These are phyloP conservation scores for Leptocoma aspasia DNA, from an alignment of 2,113 vertebrate genomes.

Conservation along the genomic window DNA sequence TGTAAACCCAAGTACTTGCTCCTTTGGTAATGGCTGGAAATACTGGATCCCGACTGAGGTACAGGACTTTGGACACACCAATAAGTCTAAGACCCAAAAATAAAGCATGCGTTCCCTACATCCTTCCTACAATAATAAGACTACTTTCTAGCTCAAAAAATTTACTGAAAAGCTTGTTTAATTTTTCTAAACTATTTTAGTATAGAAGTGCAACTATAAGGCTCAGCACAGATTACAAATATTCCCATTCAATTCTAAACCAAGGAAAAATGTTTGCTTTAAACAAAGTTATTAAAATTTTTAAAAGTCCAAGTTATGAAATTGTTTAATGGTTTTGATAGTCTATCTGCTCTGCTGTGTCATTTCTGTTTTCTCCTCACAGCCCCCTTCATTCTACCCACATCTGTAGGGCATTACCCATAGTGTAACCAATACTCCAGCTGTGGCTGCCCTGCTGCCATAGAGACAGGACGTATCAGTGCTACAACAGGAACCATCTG, in stretches of 20 bases:
- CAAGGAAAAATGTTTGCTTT: neutral
- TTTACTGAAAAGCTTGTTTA: neutral
- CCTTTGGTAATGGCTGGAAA: neutral
- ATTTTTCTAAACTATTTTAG: neutral
- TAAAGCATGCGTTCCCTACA: neutral
- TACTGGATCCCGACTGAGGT: neutral
- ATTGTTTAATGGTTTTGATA: slow-evolving; percentile 1
- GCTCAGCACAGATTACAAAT: neutral
- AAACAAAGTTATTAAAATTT: neutral
- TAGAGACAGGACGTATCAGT: slow-evolving; percentile 49
- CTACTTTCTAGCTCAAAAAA: neutral
- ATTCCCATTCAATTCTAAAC: neutral
- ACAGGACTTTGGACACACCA: accelerated
- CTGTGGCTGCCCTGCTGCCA: slow-evolving; percentile 55
- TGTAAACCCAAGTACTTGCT: neutral
- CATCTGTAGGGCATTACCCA: slow-evolving; percentile 63
- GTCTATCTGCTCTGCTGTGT: neutral
- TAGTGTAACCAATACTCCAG: slow-evolving; percentile 60
- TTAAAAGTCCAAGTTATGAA: neutral
- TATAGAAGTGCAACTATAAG: neutral
- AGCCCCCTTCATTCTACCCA: slow-evolving; percentile 19
- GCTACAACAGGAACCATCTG: slow-evolving; percentile 62
- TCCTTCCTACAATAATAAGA: neutral
- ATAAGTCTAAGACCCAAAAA: neutral
- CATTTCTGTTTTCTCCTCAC: slow-evolving; percentile 14